These are phyloP conservation scores for Syndactyla subalaris DNA, from an alignment of 2,797 vertebrate species.

Conservation along the genomic window DNA sequence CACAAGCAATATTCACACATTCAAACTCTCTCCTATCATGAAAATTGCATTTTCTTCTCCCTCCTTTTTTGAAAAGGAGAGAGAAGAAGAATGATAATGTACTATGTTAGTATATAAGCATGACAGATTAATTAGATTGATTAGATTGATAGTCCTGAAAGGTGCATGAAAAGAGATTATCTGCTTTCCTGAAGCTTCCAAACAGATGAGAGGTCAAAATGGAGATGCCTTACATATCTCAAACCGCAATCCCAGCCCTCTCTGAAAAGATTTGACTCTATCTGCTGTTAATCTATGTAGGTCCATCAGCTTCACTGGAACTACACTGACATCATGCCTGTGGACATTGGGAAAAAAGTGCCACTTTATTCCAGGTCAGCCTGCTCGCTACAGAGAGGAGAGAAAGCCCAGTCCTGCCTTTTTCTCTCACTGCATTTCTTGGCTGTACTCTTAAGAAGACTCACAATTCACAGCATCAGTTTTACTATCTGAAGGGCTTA, in stretches of 20 bases:
- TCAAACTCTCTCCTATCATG: not conserved
- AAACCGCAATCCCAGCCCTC: not conserved
- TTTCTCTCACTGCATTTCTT: not conserved
- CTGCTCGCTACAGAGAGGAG: not conserved
- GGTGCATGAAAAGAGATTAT: not conserved
- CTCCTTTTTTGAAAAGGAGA: not conserved
- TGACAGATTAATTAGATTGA: not conserved
- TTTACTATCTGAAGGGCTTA: slow-evolving; percentile 52
- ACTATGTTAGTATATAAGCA: not conserved
- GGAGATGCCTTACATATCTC: not conserved
- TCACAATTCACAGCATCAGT: slow-evolving; percentile 22
- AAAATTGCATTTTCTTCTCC: slow-evolving; percentile 25
- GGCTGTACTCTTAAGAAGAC: not conserved
- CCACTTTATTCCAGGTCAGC: not conserved
- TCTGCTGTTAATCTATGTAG: not conserved
- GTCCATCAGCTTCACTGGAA: not conserved
- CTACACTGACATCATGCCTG: not conserved
- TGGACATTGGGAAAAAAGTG: not conserved
- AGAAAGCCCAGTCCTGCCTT: not conserved
- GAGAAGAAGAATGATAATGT: not conserved
- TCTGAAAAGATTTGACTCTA: not conserved
- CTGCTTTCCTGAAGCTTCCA: not conserved
- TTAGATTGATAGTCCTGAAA: not conserved
- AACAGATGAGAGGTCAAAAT: not conserved
- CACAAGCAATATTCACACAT: slow-evolving; percentile 4